A percentile compares a stretch with the other conserved stretches of the same genome.
Evolutionary conservation across 2,888 invertebrate species (phyloP).

Genomic region (Lissocephala sabroskyi): DNA sequence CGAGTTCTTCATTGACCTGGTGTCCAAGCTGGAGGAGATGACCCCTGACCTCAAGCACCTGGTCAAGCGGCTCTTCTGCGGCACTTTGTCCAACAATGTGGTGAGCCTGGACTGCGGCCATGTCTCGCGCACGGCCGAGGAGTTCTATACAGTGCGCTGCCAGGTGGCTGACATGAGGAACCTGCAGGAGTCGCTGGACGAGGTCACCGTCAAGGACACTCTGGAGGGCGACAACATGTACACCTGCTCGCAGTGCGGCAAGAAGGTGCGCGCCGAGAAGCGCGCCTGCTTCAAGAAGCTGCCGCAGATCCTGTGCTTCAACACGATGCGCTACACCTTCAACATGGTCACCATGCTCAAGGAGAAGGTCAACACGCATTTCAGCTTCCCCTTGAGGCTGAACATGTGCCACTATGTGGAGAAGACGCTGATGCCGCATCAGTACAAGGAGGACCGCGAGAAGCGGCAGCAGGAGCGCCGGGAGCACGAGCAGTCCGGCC

Average conservation of each 20-base stretch:
- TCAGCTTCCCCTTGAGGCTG: constrained; percentile 92
- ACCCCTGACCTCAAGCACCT: constrained; percentile 90
- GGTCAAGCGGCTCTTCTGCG: constrained; percentile 93
- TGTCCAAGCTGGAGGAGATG: constrained; percentile 97
- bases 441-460: constrained; percentile 83
- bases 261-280: constrained; percentile 96
- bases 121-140: constrained; percentile 94
- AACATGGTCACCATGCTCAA: constrained; percentile 98
- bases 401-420: constrained; percentile 97
- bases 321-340: constrained; percentile 97
- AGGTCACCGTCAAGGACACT: constrained; percentile 97
- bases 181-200: constrained; percentile 93
- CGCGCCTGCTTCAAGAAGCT: constrained; percentile 94
- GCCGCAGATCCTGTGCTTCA: constrained; percentile 94
- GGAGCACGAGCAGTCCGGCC: constrained; percentile 25
- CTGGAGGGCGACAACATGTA: constrained; percentile 98
- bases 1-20: constrained; percentile 96
- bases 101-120: constrained; percentile 96
- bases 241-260: constrained; percentile 95
- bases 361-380: constrained; percentile 97
- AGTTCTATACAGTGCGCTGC: constrained; percentile 96
- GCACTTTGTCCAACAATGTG: constrained; percentile 94
- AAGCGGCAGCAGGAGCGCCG: constrained; percentile 72
- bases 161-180: constrained; percentile 98
- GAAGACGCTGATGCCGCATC: constrained; percentile 91